phyloP scores from a whole-genome alignment of 2,113 vertebrate species.

The Corythornis cristatus region DNA sequence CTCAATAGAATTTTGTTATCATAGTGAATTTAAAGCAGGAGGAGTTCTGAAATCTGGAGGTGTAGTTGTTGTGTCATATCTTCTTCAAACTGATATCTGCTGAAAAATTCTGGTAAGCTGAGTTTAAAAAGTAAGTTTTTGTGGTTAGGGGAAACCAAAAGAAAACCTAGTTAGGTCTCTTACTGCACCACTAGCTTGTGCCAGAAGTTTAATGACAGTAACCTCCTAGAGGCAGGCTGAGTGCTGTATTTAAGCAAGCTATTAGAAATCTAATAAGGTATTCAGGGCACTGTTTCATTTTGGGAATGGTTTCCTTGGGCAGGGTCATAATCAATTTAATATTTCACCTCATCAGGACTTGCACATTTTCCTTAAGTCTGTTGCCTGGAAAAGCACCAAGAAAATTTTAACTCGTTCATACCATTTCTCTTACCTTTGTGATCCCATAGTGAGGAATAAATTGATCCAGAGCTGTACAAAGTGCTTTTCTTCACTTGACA shows the following conservation, averaged over 20 bases:
- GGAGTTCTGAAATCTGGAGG: not conserved
- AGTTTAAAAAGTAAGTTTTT: not conserved
- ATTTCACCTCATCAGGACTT: not conserved
- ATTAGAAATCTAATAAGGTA: not conserved
- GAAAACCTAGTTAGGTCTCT: not conserved
- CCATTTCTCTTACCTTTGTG: not conserved
- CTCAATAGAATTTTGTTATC: not conserved
- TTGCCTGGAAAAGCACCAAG: not conserved
- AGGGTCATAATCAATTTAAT: not conserved
- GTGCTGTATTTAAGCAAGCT: not conserved
- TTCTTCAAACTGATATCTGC: not conserved
- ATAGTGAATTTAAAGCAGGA: conserved; percentile 2
- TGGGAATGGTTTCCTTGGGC: not conserved
- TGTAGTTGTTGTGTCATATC: conserved; percentile 47
- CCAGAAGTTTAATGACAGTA: not conserved
- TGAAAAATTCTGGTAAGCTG: conserved; percentile 1
- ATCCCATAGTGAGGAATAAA: not conserved
- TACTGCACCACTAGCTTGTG: not conserved
- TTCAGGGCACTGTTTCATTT: not conserved
- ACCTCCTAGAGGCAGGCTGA: not conserved
- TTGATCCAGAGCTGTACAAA: not conserved
- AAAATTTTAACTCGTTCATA: not conserved
- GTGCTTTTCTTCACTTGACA: not conserved
- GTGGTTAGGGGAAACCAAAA: not conserved
- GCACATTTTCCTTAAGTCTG: not conserved